Base-by-base conservation (phyloP, 2,888 invertebrate species). In the Melanostoma scalare region DNA sequence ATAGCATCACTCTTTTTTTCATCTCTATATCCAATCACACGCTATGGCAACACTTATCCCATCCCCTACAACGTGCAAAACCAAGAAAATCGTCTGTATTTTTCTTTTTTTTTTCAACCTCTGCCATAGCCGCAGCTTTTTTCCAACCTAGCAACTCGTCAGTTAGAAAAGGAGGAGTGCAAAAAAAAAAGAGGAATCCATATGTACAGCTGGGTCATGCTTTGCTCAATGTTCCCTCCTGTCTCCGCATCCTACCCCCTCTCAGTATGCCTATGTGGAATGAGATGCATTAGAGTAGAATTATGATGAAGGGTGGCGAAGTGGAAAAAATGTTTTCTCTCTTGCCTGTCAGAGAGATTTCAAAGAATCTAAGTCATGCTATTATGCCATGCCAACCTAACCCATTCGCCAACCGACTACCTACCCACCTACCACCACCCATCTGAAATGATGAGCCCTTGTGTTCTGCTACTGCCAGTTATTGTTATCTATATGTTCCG, bases 81-180 rank as follows among this genome's bases (percentile, higher is more conserved):
- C 36, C 31, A 9, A 53, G 35, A 44, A 53, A 35, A n/a, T 30
- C 50, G 8, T 60, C 33, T 50, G 35, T 5, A 6, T 67, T 53
- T 33, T 6, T 56, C 2, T 31, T 10, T 52, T 31, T 38, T 61
- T 4, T 36, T 38, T 48, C 63, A 50, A 48, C 50, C 63, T 31
- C 10, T 30, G 6, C 6, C 56, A 30, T 3, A 9, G 30, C 36
- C 63, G 30, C 10, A 50, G 33, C 5, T 20, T 60, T 44, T 50
- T n/a, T 31, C 33, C 61, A 73, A 74, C 79, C 79, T 63, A 74
- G 74, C 80, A 76, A 81, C 80, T 65, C 65, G 65, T 72, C 81
- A 65, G 56, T n/a, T 20, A 20, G 20, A 20, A 20, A 50, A 30
- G 30, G 38, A 38, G 35, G 36, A 50, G 31, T 9, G 0, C 5